Evolutionary conservation across 2,888 invertebrate species (phyloP).

Genomic region (Leptinotarsa peninsularis): DNA sequence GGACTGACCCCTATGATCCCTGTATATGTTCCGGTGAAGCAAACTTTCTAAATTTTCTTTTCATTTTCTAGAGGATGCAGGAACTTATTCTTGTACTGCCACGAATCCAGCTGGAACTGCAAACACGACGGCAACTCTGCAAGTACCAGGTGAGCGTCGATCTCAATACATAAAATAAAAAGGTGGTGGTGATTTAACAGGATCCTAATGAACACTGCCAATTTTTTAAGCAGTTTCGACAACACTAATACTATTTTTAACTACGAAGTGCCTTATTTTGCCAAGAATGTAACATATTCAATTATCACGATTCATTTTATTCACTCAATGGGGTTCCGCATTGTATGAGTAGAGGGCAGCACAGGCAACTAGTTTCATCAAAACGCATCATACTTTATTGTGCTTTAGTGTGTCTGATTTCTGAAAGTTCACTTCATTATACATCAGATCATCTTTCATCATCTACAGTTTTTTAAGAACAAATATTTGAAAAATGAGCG

Average conservation of each 20-base stretch:
- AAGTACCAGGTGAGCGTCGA: conserved; percentile 79
- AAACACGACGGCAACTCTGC: conserved; percentile 74
- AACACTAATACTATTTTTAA: conserved; percentile 32
- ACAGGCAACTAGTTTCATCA: not conserved
- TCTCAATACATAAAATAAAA: conserved; percentile 66
- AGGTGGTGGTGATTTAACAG: conserved; percentile 55
- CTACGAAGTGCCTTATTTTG: conserved; percentile 40
- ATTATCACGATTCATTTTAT: conserved; percentile 2
- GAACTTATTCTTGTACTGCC: conserved; percentile 80
- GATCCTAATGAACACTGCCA: conserved; percentile 48
- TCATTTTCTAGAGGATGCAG: conserved; percentile 77
- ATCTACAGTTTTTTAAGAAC: not conserved
- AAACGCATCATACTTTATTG: too few relatives aligned
- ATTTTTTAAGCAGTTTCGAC: conserved; percentile 27
- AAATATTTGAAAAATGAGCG: not conserved
- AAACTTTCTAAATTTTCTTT: not conserved
- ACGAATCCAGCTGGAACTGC: conserved; percentile 77
- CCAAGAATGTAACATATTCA: conserved; percentile 28
- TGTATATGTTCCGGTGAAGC: not conserved
- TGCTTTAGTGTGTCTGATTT: too few relatives aligned
- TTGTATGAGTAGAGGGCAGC: not conserved
- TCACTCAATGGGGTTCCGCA: conserved; percentile 4
- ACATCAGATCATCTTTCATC: not conserved
- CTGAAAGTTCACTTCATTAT: too few relatives aligned
- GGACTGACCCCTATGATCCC: too few relatives aligned